Conservation (phyloP, 2,888 invertebrate species). For the Chydorus sphaericus region DNA sequence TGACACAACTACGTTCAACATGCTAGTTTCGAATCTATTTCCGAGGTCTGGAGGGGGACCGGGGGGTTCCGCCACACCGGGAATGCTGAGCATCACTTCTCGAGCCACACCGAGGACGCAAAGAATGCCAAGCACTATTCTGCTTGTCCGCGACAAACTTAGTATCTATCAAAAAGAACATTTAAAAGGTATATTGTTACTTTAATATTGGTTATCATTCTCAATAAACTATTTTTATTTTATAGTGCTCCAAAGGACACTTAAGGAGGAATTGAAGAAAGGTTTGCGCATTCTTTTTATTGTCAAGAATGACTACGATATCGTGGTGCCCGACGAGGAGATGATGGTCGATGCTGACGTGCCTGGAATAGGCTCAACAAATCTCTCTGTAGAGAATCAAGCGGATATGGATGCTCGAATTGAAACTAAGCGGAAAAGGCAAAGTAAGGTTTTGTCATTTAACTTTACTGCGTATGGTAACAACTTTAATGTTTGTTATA, state of each 20-base stretch:
- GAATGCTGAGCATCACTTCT: conserved; percentile 18
- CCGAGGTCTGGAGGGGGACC: conserved; percentile 31
- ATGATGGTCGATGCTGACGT: conserved; percentile 25
- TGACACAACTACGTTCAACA: conserved; percentile 70
- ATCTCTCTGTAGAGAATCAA: conserved; percentile 55
- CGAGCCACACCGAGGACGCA: conserved; percentile 28
- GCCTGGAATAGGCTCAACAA: conserved; percentile 27
- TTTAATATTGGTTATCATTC: background rate
- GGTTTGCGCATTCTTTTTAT: conserved; percentile 68
- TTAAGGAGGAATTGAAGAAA: conserved; percentile 55
- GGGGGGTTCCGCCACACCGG: conserved; percentile 19
- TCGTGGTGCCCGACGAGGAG: conserved; percentile 80
- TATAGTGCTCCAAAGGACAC: conserved; percentile 24
- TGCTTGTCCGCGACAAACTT: conserved; percentile 66
- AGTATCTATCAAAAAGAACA: conserved; percentile 85
- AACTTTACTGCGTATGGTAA: background rate
- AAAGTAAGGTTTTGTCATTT: conserved; percentile 1
- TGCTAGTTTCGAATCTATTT: conserved; percentile 75
- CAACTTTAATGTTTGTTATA: conserved; percentile 14
- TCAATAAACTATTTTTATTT: no score
- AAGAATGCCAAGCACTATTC: background rate
- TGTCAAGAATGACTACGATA: conserved; percentile 96
- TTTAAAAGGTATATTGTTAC: conserved; percentile 28
- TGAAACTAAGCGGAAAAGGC: conserved; percentile 37
- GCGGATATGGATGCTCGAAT: conserved; percentile 62